Conservation (phyloP, 2,113 vertebrate species). For the Crotophaga sulcirostris region DNA sequence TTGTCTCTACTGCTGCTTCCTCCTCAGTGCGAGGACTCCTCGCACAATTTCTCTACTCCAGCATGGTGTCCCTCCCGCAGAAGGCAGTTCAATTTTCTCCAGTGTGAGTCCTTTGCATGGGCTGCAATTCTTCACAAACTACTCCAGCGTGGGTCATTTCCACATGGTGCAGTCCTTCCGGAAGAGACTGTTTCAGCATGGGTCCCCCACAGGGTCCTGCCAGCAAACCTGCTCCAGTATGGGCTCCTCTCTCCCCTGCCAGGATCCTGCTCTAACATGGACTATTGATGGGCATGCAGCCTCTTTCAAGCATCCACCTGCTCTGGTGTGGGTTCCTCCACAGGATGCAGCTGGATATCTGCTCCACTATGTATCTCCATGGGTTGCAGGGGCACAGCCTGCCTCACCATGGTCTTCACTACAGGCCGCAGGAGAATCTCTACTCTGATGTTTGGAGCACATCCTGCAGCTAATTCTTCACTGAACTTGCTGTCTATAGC, state of each 20-base stretch:
- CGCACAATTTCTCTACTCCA: neutral
- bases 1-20: neutral
- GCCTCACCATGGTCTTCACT: neutral
- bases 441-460: fast-evolving
- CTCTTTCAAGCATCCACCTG: no score
- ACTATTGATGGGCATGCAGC: no score
- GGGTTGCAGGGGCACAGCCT: neutral
- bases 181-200: neutral
- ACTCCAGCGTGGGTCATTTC: neutral
- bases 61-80: neutral
- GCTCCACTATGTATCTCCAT: neutral
- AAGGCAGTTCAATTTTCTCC: neutral
- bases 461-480: neutral
- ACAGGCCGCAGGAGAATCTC: neutral
- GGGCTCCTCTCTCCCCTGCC: no score
- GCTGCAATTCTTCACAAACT: neutral
- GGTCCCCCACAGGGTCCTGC: no score
- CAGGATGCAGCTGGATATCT: neutral
- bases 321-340: no score
- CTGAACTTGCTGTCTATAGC: neutral
- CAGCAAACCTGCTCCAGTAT: no score
- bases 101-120: no score
- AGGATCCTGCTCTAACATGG: no score
- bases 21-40: neutral
- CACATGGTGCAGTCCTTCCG: neutral